Percentiles rank a stretch among this genome's conserved stretches.
These are phyloP conservation scores for Gonocerus acuteangulatus DNA, from an alignment of 2,888 invertebrate genomes.

Conservation along the genomic window DNA sequence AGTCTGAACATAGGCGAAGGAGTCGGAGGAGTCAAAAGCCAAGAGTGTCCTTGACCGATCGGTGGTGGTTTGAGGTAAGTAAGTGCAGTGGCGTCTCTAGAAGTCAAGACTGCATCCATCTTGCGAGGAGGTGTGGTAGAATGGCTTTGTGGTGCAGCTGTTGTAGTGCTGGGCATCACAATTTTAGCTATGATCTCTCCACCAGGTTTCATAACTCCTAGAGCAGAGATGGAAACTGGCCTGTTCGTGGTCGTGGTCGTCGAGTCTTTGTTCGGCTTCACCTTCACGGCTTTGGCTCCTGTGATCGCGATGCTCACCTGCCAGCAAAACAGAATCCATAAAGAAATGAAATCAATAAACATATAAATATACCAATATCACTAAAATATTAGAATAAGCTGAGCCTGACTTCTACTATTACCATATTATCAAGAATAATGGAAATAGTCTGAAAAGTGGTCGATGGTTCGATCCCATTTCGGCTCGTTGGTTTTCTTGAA, in stretches of 20 bases:
- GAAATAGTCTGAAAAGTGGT: no score
- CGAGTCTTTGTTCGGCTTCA: not conserved
- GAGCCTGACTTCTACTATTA: no score
- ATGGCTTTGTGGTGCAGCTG: not conserved
- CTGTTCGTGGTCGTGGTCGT: not conserved
- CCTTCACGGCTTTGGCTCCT: not conserved
- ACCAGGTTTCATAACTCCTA: constrained; percentile 2
- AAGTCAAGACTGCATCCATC: not conserved
- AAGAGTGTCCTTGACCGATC: not conserved
- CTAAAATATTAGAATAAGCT: no score
- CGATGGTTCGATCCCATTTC: no score
- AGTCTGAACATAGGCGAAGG: not conserved
- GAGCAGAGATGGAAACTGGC: not conserved
- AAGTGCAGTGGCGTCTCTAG: constrained; percentile 7
- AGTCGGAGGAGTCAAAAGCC: not conserved
- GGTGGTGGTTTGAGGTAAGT: constrained; percentile 16
- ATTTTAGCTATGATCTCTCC: constrained; percentile 1
- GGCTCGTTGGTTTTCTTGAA: no score
- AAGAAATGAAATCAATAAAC: no score
- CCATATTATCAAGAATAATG: no score
- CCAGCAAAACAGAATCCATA: no score
- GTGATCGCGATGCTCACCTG: constrained; percentile 5
- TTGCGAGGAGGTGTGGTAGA: not conserved
- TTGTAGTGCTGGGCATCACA: not conserved
- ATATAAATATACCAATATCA: no score